Percentiles rank a stretch among this genome's conserved stretches.
These are phyloP conservation scores for Uria aalge DNA, from an alignment of 2,113 vertebrate species.

Conservation along the genomic window DNA sequence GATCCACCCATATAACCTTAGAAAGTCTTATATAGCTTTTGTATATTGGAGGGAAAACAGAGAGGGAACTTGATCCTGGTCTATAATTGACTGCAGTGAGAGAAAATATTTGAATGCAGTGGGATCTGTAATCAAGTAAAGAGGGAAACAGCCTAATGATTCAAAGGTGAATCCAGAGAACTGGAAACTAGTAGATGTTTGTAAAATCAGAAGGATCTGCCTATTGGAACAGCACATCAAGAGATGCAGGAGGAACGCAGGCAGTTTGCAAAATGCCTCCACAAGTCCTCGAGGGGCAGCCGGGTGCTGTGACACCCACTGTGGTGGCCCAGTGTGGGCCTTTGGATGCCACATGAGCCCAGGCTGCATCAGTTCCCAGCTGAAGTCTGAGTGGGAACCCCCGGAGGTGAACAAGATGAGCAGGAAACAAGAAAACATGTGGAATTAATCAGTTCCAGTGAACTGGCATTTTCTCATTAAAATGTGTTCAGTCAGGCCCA, in stretches of 20 bases:
- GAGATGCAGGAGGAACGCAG: not conserved
- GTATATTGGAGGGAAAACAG: not conserved
- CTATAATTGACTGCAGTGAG: not conserved
- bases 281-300: fast-evolving
- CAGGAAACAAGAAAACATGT: not conserved
- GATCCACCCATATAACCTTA: not conserved
- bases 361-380: not conserved
- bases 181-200: not conserved
- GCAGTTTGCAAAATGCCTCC: not conserved
- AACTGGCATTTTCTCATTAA: conserved; percentile 32
- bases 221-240: not conserved
- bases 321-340: fast-evolving
- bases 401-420: not conserved
- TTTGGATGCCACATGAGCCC: not conserved
- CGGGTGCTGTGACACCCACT: fast-evolving
- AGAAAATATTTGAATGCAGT: not conserved
- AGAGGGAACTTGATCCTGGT: not conserved
- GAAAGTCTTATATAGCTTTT: not conserved
- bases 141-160: not conserved
- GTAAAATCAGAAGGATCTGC: not conserved
- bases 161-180: not conserved
- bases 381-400: not conserved
- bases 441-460: conserved; percentile 1
- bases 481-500: not conserved
- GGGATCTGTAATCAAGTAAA: not conserved